phyloP scores from a whole-genome alignment of 2,113 vertebrate species.

The Callopanchax toddi region DNA sequence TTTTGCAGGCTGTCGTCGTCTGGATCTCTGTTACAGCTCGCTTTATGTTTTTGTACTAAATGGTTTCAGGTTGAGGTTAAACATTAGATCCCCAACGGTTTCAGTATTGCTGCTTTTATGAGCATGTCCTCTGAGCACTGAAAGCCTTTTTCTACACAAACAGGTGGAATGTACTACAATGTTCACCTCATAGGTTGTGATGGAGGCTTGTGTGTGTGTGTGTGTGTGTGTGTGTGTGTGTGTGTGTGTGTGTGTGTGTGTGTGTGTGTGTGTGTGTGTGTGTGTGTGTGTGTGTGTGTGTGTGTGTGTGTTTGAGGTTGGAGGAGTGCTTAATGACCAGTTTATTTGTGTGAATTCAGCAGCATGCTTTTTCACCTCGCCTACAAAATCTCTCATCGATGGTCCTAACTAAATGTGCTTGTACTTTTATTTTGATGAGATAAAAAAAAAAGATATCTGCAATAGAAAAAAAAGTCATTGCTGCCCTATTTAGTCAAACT shows the following conservation, averaged over 20 bases:
- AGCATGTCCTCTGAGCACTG: constrained; percentile 48
- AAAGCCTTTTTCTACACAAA: constrained; percentile 55
- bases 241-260: constrained; percentile 40
- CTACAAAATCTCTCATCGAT: constrained; percentile 53
- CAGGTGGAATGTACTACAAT: constrained; percentile 67
- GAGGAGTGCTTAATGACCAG: constrained; percentile 27
- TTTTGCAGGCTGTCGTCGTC: not conserved
- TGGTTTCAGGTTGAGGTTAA: constrained; percentile 5
- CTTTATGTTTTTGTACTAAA: constrained; percentile 15
- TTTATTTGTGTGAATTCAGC: constrained; percentile 59
- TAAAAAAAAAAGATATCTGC: constrained; percentile 15
- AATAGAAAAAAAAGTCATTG: not conserved
- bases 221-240: constrained; percentile 22
- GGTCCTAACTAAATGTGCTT: constrained; percentile 67
- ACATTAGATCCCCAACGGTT: constrained; percentile 50
- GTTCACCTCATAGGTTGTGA: constrained; percentile 47
- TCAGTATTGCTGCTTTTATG: constrained; percentile 52
- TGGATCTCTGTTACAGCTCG: too few relatives aligned
- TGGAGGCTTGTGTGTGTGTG: constrained; percentile 5
- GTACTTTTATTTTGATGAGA: constrained; percentile 69
- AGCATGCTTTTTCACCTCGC: constrained; percentile 71
- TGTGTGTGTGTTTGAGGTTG: constrained; percentile 28
- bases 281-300: constrained; percentile 48
- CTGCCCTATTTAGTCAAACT: constrained; percentile 29
- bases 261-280: constrained; percentile 45